These are phyloP conservation scores for Ptychobarbus kaznakovi DNA, from an alignment of 2,797 vertebrate species.

Conservation along the genomic window DNA sequence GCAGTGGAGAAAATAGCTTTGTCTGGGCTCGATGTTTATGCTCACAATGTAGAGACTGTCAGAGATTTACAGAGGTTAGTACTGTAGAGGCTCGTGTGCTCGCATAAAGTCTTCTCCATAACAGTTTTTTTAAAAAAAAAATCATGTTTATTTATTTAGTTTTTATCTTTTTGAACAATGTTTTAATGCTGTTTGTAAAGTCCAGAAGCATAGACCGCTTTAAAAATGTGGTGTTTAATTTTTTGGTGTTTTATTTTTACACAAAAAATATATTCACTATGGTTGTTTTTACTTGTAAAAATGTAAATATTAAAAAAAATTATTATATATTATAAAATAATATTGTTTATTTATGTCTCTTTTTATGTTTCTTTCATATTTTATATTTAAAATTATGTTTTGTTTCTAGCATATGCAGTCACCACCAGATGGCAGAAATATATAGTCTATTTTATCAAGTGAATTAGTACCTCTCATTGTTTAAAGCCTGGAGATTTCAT, in stretches of 20 bases:
- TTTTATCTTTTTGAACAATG: accelerated
- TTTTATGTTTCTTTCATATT: not conserved
- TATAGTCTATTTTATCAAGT: not conserved
- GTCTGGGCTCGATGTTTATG: slow-evolving; percentile 94
- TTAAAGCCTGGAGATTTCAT: not conserved
- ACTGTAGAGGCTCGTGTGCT: not conserved
- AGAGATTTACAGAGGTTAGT: slow-evolving; percentile 90
- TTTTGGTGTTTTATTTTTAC: not conserved
- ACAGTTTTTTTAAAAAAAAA: too few relatives aligned
- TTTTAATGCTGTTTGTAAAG: not conserved
- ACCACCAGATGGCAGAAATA: slow-evolving; percentile 64
- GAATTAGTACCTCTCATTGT: not conserved
- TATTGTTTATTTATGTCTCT: not conserved
- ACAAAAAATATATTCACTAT: not conserved
- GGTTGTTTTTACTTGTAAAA: not conserved
- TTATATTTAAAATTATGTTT: slow-evolving; percentile 1
- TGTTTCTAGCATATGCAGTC: slow-evolving; percentile 30
- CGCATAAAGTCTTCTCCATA: not conserved
- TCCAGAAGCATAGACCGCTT: not conserved
- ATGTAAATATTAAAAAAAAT: not conserved
- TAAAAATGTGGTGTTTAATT: not conserved
- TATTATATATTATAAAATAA: too few relatives aligned
- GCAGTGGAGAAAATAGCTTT: slow-evolving; percentile 87
- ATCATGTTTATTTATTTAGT: not conserved
- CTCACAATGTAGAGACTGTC: slow-evolving; percentile 96